Conservation (phyloP, 2,113 vertebrate genomes). For the Agapornis roseicollis region DNA sequence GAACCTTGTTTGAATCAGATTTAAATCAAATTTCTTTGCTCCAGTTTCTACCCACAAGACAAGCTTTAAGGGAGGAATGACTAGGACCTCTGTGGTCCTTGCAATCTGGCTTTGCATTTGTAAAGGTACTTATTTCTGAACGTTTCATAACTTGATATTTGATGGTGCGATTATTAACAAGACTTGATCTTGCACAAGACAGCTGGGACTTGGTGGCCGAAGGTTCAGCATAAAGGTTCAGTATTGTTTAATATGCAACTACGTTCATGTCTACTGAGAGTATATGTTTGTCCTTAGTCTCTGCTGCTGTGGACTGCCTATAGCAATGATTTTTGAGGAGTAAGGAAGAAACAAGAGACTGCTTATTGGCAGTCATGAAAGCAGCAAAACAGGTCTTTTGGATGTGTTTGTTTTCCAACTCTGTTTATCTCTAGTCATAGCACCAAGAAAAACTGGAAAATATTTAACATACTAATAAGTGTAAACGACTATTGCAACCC, state of each 20-base stretch:
- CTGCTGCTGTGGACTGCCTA: not conserved
- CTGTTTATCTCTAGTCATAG: not conserved
- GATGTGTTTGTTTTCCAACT: not conserved
- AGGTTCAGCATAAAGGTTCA: not conserved
- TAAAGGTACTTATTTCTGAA: not conserved
- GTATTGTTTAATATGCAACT: not conserved
- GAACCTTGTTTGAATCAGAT: not conserved
- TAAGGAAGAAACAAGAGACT: not conserved
- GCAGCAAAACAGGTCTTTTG: not conserved
- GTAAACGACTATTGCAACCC: not conserved
- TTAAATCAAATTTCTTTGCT: not conserved
- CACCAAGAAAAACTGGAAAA: not conserved
- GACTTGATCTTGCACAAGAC: not conserved
- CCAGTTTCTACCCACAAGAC: not conserved
- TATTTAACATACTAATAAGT: not conserved
- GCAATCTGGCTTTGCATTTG: not conserved
- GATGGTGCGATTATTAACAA: conserved; percentile 10
- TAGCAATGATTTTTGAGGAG: not conserved
- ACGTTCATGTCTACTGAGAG: not conserved
- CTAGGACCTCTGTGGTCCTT: not conserved
- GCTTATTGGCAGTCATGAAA: not conserved
- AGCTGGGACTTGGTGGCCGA: not conserved
- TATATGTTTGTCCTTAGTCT: not conserved
- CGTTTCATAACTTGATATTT: not conserved
- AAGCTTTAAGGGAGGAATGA: not conserved